Base-by-base conservation (phyloP, 2,113 vertebrate genomes). In the Carlito syrichta region DNA sequence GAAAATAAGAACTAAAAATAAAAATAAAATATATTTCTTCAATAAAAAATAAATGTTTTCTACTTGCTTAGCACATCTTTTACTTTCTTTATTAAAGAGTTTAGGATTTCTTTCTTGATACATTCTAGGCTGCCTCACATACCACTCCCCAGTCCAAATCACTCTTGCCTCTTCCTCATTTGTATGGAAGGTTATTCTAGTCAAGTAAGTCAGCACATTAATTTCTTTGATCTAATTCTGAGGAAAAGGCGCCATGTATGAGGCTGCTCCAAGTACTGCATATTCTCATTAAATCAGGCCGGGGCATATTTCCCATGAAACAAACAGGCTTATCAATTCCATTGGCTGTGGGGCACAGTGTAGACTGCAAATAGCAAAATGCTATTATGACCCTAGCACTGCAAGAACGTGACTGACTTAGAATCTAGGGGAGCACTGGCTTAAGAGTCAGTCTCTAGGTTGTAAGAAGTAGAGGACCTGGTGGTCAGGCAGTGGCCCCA, bases 181-280 rank as follows among this genome's bases (percentile, higher is more conserved):
- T 86, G 77, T 38, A 14, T 43, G 45, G 52, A 40, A 30, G 54
- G 43, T 81, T 69, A 45, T 78, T 92, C 69, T 35, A 40, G 45
- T 71, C 73, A 74, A 88, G 35, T 20, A 60, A 89, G 79, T 81
- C 48, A 60, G 93, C 92, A 40, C 35, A 56, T 94, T 92, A 38
- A 93, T 84, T 84, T 93, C 52, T 94, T 81, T 78, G 63, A 62
- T 89, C 73, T 77, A 60, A 90, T 96, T 87, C 89, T 27, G 38
- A 86, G 91, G 87, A 68, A 71, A 77, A 79, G 77, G 85, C 0
- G 1, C 48, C 58, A n/a, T 4, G 16, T 69, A 40, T 5, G n/a
- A 92, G 27, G n/a, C 50, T 79, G 38, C 56, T 79, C 48, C 68
- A n/a, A 56, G 52, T 35, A 35, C n/a, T 32, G 48, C 60, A 56